phyloP scores from a whole-genome alignment of 2,797 vertebrate species.

The Chaenodraco wilsoni region DNA sequence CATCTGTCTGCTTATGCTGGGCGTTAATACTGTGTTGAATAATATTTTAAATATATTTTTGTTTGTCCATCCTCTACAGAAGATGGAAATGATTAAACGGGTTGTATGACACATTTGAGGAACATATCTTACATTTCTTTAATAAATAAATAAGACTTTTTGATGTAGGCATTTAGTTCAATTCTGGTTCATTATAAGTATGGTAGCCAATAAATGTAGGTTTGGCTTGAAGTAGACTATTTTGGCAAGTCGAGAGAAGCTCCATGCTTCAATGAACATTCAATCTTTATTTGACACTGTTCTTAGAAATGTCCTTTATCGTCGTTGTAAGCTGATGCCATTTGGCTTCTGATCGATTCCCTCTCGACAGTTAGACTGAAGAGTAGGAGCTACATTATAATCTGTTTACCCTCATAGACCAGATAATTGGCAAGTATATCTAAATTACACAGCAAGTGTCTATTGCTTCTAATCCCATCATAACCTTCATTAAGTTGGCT shows the following conservation, averaged over 20 bases:
- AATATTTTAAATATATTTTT: not conserved
- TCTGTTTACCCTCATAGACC: slow-evolving; percentile 22
- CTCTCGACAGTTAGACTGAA: slow-evolving; percentile 13
- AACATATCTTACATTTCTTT: slow-evolving; percentile 14
- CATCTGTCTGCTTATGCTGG: slow-evolving; percentile 10
- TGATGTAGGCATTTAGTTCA: not conserved
- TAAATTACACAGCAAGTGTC: slow-evolving; percentile 47
- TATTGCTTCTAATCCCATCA: not conserved
- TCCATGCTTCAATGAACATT: slow-evolving; percentile 17
- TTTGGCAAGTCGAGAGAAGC: slow-evolving; percentile 25
- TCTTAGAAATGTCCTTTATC: slow-evolving; percentile 10
- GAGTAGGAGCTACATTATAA: slow-evolving; percentile 34
- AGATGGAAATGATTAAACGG: slow-evolving; percentile 4
- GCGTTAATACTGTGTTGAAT: slow-evolving; percentile 13
- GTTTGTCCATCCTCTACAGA: slow-evolving; percentile 8
- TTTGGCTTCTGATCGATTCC: slow-evolving; percentile 22
- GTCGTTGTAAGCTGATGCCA: slow-evolving; percentile 15
- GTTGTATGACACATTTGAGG: not conserved
- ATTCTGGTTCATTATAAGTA: slow-evolving; percentile 1
- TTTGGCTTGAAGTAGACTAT: slow-evolving; percentile 5
- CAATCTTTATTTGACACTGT: slow-evolving; percentile 11
- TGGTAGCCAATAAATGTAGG: slow-evolving; percentile 15
- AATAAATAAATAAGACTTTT: slow-evolving; percentile 15
- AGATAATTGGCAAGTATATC: slow-evolving; percentile 6
- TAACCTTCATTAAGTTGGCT: slow-evolving; percentile 34